Base-by-base conservation (phyloP, 2,113 vertebrate species). In the Mus spicilegus region DNA sequence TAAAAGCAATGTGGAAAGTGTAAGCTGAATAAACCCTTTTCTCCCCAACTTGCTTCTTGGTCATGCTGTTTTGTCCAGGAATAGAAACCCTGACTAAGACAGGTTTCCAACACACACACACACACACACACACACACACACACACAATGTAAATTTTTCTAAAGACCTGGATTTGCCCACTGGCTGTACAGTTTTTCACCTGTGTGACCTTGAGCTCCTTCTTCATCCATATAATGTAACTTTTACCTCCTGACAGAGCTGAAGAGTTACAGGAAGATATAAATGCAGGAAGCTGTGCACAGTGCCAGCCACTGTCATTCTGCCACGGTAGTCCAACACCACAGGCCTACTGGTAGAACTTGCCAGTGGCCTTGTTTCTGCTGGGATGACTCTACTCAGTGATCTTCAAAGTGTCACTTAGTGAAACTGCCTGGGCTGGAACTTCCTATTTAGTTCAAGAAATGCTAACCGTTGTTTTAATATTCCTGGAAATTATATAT, bases 381-480 rank as follows among this genome's bases (percentile, higher is more conserved):
- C 1, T n/a, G 11, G 82, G 24, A 54, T 70, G 42, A 76, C 56
- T 87, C 67, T 61, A 28, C 10, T 7, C 26, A 89, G 69, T 75
- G 14, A 72, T 89, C 86, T 96, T 85, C 36, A 87, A 88, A 96
- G 49, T 46, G 73, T 72, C 36, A 49, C 77, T 96, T 77, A 76
- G 82, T 63, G 56, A 78, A 87, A 91, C 78, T 87, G 69, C 81
- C 72, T 82, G 17, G 58, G 58, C 30, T 92, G 81, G n/a, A 87
- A 30, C 69, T 96, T 96, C 96, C 77, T 87, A 92, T 91, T 95
- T 93, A 96, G 84, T 17, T 95, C 33, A 42, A 93, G 49, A 97
- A 89, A 96, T 78, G 70, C 82, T 95, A 94, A 93, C 61, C 13
- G 33, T 82, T 96, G 93, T 86, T 90, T 87, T 95, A 95, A 94